These are phyloP conservation scores for Zapus hudsonius DNA, from an alignment of 2,113 vertebrate genomes.

Conservation along the genomic window DNA sequence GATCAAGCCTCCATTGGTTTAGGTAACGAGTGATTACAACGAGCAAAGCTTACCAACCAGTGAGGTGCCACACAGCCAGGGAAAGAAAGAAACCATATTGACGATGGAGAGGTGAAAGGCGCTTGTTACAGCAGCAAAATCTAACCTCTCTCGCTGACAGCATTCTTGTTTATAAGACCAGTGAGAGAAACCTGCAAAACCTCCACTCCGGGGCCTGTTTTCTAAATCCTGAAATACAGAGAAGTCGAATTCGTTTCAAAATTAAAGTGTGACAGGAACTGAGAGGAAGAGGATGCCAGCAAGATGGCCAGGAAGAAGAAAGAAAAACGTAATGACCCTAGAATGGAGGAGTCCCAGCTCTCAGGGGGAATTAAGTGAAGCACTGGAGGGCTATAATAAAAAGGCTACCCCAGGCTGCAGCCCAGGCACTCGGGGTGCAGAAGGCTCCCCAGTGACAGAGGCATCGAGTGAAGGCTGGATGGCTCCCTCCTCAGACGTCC, in stretches of 20 bases:
- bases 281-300: not conserved
- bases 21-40: not conserved
- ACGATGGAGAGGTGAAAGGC: not conserved
- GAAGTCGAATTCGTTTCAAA: conserved; percentile 3
- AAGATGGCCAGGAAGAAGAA: conserved; percentile 23
- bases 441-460: not conserved
- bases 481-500: not conserved
- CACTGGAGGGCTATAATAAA: not conserved
- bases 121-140: not conserved
- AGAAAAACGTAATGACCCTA: not conserved
- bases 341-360: not conserved
- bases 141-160: not conserved
- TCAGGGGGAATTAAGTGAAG: not conserved
- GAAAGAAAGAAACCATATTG: not conserved
- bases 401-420: conserved; percentile 12
- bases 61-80: not conserved
- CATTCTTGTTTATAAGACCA: not conserved
- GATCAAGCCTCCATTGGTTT: not conserved
- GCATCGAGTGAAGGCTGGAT: not conserved
- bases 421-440: not conserved
- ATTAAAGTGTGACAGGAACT: not conserved
- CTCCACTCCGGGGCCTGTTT: not conserved
- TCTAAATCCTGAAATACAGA: not conserved
- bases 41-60: not conserved
- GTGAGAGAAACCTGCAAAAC: not conserved